Evolutionary conservation across 2,797 vertebrate genomes (phyloP).

Genomic region (Alosa sapidissima): DNA sequence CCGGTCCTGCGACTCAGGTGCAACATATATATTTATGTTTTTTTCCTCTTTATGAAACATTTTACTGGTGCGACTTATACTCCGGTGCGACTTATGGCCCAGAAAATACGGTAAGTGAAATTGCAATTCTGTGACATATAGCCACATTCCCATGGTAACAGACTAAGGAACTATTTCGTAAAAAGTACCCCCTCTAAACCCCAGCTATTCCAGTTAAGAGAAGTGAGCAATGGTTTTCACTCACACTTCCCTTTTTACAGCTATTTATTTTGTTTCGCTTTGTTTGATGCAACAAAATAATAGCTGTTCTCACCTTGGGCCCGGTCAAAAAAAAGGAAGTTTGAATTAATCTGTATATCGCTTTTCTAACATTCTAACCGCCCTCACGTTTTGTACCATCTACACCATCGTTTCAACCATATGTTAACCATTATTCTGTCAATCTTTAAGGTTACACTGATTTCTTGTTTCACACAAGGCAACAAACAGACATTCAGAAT

Average conservation of each 20-base stretch:
- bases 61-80: too few relatives aligned
- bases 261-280: too few relatives aligned
- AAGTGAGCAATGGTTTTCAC: neutral
- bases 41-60: too few relatives aligned
- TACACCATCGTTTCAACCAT: neutral
- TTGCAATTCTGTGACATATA: neutral
- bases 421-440: neutral
- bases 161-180: neutral
- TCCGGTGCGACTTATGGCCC: too few relatives aligned
- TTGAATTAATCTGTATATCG: neutral
- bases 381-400: neutral
- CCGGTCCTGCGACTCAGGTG: too few relatives aligned
- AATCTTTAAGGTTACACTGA: neutral
- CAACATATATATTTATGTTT: too few relatives aligned
- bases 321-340: neutral
- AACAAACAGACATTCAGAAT: constrained; percentile 51
- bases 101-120: too few relatives aligned
- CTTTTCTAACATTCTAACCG: neutral
- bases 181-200: neutral
- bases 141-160: neutral
- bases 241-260: neutral
- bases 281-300: neutral
- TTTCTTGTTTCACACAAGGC: neutral
- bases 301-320: neutral
- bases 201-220: neutral